Conservation (phyloP, 2,797 vertebrate species). For the Trachops cirrhosus region DNA sequence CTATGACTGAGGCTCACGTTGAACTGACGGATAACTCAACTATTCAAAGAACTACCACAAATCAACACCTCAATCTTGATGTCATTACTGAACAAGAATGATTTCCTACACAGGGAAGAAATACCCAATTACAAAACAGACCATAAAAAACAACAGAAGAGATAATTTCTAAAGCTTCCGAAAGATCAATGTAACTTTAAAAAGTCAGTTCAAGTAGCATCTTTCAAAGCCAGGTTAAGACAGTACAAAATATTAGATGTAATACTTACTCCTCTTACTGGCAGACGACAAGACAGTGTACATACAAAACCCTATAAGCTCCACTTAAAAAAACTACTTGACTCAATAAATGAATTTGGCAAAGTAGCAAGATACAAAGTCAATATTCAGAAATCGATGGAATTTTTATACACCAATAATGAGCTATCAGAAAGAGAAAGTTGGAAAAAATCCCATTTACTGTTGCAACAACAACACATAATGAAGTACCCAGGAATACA, state of each 20-base stretch:
- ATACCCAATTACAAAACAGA: not conserved
- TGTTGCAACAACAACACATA: no score
- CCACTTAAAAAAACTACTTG: no score
- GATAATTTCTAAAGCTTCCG: not conserved
- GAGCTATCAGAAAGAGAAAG: no score
- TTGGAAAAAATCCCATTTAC: no score
- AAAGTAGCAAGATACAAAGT: no score
- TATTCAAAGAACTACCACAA: not conserved
- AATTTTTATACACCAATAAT: no score
- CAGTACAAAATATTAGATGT: not conserved
- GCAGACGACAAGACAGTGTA: no score
- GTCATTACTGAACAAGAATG: not conserved
- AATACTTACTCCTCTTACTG: conserved; percentile 86
- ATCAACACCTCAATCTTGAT: not conserved
- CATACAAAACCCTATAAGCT: no score
- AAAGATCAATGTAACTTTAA: not conserved
- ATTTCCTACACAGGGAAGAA: not conserved
- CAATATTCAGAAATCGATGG: no score
- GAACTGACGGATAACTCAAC: not conserved
- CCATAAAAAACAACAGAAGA: not conserved
- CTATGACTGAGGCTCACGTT: not conserved
- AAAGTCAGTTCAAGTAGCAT: not conserved
- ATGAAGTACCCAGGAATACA: no score
- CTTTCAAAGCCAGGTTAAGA: conserved; percentile 21
- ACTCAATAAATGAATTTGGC: no score